A percentile compares a stretch with the other conserved stretches of the same genome.
Evolutionary conservation across 2,113 vertebrate genomes (phyloP).

Genomic region (Chionis minor): DNA sequence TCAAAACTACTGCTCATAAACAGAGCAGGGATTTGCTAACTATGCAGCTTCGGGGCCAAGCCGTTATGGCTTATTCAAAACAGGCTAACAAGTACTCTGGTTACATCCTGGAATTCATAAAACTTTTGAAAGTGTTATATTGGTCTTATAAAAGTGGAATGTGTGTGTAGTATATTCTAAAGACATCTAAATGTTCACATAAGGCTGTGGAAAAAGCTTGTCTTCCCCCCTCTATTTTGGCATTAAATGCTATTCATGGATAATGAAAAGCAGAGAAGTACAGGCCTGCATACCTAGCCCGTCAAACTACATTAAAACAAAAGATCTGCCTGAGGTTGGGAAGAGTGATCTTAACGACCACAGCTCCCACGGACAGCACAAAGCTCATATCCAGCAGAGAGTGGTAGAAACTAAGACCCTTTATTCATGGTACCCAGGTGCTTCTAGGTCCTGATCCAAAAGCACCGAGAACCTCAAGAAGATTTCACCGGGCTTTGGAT

Average conservation of each 20-base stretch:
- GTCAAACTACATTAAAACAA: slow-evolving; percentile 55
- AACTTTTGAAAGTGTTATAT: slow-evolving; percentile 69
- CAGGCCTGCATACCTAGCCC: slow-evolving; percentile 48
- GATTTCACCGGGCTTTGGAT: not conserved
- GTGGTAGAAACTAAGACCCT: not conserved
- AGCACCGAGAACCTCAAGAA: not conserved
- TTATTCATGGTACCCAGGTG: not conserved
- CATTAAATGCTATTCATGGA: slow-evolving; percentile 41
- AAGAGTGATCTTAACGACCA: slow-evolving; percentile 31
- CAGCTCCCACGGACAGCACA: slow-evolving; percentile 12
- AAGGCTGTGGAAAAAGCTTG: slow-evolving; percentile 59
- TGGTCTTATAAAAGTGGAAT: slow-evolving; percentile 72
- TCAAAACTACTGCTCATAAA: slow-evolving; percentile 62
- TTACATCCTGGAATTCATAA: slow-evolving; percentile 75
- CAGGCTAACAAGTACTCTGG: slow-evolving; percentile 65
- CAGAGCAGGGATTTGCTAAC: slow-evolving; percentile 68
- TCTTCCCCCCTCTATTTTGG: slow-evolving; percentile 26
- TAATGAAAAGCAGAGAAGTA: slow-evolving; percentile 74
- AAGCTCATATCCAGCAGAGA: not conserved
- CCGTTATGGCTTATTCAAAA: slow-evolving; percentile 65
- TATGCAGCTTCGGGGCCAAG: slow-evolving; percentile 64
- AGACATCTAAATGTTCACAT: slow-evolving; percentile 62
- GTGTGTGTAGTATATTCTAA: slow-evolving; percentile 49
- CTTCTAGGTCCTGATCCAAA: not conserved
- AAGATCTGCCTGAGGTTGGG: slow-evolving; percentile 42